phyloP scores from a whole-genome alignment of 2,797 vertebrate genomes.

The Hydrophis major region DNA sequence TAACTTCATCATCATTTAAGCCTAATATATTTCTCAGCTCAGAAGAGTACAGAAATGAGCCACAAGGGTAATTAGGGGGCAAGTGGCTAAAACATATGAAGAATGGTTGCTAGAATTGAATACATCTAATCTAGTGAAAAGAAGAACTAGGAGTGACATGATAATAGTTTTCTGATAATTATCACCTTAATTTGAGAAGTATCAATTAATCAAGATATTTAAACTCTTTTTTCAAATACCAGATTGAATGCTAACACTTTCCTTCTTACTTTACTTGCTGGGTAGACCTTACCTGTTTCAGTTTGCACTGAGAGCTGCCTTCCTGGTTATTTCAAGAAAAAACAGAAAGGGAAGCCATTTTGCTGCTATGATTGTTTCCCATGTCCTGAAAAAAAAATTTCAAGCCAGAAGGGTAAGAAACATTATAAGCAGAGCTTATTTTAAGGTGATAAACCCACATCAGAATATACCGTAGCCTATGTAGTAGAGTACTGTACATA shows the following conservation, averaged over 20 bases:
- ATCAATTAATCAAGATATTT: neutral
- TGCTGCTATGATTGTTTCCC: neutral
- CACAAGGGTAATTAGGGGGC: neutral
- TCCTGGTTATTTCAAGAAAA: neutral
- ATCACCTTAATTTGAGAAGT: neutral
- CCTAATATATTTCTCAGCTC: neutral
- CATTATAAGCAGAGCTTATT: neutral
- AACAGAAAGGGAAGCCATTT: neutral
- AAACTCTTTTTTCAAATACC: neutral
- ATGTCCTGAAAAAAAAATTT: neutral
- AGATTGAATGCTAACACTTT: neutral
- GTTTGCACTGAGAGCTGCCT: neutral
- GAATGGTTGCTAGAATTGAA: neutral
- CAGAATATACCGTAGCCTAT: neutral
- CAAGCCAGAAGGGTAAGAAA: neutral
- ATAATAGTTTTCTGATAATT: neutral
- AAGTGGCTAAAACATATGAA: neutral
- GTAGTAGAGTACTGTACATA: neutral
- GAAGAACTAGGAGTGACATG: neutral
- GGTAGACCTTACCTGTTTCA: neutral
- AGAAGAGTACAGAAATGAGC: neutral
- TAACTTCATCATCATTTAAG: neutral
- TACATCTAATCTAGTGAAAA: neutral
- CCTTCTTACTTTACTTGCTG: neutral
- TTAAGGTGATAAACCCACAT: neutral